A percentile compares a stretch with the other conserved stretches of the same genome.
These are phyloP conservation scores for Dinocampus coccinellae DNA, from an alignment of 2,888 invertebrate species.

Conservation along the genomic window DNA sequence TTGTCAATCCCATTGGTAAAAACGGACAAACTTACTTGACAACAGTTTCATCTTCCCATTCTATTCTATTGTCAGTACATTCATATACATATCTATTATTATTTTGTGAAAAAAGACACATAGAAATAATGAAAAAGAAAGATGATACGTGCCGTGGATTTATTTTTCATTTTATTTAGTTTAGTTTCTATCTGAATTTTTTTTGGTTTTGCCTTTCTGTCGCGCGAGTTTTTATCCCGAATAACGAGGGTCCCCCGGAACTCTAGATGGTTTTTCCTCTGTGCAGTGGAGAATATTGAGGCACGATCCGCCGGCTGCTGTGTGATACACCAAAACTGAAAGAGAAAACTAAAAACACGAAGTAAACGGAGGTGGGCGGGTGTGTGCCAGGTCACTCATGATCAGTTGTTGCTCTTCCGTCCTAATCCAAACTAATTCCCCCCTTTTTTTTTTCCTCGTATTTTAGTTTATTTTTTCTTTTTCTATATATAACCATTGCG, in stretches of 20 bases:
- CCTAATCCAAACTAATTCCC: constrained; percentile 41
- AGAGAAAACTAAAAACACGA: constrained; percentile 16
- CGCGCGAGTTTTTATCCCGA: constrained; percentile 36
- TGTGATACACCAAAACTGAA: background rate
- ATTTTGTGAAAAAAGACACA: constrained; percentile 24
- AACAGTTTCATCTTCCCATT: constrained; percentile 4
- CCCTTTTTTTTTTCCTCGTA: background rate
- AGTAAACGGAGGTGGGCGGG: constrained; percentile 33
- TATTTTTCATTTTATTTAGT: constrained; percentile 9
- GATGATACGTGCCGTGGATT: background rate
- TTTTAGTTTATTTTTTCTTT: background rate
- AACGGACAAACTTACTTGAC: background rate
- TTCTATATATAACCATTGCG: background rate
- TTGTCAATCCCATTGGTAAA: background rate
- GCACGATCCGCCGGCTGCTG: background rate
- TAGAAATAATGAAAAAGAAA: constrained; percentile 21
- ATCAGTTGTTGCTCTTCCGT: constrained; percentile 29
- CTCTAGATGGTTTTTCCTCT: constrained; percentile 21
- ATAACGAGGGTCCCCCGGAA: constrained; percentile 44
- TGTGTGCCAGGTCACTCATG: constrained; percentile 44
- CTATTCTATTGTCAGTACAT: background rate
- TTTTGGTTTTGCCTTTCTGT: background rate
- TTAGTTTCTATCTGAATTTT: constrained; percentile 35
- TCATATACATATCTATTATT: background rate
- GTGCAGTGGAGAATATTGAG: too few species aligned